Evolutionary conservation across 1,140 invertebrate genomes (phyloP).

Genomic region (Semibalanus balanoides): DNA sequence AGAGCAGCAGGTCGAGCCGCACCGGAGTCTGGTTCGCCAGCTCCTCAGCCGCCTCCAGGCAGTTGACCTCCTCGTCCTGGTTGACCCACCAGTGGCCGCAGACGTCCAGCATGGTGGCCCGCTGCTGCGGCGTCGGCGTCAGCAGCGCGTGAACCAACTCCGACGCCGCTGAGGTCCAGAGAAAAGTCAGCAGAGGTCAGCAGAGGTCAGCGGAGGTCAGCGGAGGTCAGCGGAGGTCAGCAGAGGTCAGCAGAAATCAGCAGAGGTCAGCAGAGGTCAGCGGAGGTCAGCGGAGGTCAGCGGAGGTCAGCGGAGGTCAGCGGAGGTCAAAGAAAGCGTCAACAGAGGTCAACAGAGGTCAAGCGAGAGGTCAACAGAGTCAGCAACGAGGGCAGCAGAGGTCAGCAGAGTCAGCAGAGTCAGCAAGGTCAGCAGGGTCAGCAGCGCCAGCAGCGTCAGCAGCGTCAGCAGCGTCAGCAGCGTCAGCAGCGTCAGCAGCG

Average conservation of each 20-base stretch:
- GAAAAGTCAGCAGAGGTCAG: neutral
- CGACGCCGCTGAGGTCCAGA: neutral
- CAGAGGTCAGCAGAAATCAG: no score
- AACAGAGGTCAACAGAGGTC: no score
- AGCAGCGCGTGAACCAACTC: neutral
- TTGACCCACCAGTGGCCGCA: conserved; percentile 86
- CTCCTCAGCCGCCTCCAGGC: conserved; percentile 69
- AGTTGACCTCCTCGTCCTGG: conserved; percentile 70
- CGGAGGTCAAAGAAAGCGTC: no score
- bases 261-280: no score
- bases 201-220: neutral
- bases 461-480: no score
- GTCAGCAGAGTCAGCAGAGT: neutral
- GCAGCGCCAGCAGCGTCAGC: no score
- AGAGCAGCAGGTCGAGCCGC: conserved; percentile 64
- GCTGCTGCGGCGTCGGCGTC: neutral
- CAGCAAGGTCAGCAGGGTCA: neutral
- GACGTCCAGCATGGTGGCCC: conserved; percentile 48
- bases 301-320: no score
- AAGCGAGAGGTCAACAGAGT: no score
- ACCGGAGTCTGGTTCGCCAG: conserved; percentile 76
- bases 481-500: no score
- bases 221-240: neutral
- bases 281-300: no score
- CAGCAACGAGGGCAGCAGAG: no score